Conservation (phyloP, 2,888 invertebrate species). For the Endomychus coccineus region DNA sequence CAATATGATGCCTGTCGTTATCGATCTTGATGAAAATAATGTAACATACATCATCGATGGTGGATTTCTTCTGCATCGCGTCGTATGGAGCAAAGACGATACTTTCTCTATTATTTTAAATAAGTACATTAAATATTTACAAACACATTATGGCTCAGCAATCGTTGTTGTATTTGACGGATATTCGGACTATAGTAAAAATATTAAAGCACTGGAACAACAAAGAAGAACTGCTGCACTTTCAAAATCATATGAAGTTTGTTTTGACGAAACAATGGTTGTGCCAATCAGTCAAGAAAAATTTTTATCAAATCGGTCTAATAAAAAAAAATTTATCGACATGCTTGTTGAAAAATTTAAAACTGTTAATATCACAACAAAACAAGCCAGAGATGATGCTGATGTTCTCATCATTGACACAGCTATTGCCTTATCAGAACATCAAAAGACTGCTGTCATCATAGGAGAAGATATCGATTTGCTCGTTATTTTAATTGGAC, state of each 20-base stretch:
- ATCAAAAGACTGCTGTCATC: conserved; percentile 27
- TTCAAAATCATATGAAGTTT: conserved; percentile 35
- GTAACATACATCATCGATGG: conserved; percentile 17
- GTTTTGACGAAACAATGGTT: conserved; percentile 33
- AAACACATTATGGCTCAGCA: conserved; percentile 26
- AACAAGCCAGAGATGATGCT: conserved; percentile 36
- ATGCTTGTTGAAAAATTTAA: conserved; percentile 35
- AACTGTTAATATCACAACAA: conserved; percentile 34
- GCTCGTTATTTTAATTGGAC: conserved; percentile 35
- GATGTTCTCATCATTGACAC: conserved; percentile 37
- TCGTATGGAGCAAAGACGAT: conserved; percentile 15
- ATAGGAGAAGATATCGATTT: conserved; percentile 38
- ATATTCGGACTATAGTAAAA: conserved; percentile 32
- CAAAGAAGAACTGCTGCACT: conserved; percentile 36
- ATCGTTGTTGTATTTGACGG: conserved; percentile 34
- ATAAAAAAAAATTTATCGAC: conserved; percentile 27
- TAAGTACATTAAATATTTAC: conserved; percentile 27
- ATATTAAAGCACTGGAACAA: conserved; percentile 36
- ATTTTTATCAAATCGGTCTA: conserved; percentile 25
- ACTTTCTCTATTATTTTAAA: conserved; percentile 19
- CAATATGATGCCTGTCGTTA: conserved; percentile 11
- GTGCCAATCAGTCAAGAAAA: conserved; percentile 29
- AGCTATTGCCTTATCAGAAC: conserved; percentile 31
- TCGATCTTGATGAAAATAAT: conserved; percentile 14
- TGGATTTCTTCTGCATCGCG: conserved; percentile 18